These are phyloP conservation scores for Saguinus midas DNA, from an alignment of 2,113 vertebrate species.

Conservation along the genomic window DNA sequence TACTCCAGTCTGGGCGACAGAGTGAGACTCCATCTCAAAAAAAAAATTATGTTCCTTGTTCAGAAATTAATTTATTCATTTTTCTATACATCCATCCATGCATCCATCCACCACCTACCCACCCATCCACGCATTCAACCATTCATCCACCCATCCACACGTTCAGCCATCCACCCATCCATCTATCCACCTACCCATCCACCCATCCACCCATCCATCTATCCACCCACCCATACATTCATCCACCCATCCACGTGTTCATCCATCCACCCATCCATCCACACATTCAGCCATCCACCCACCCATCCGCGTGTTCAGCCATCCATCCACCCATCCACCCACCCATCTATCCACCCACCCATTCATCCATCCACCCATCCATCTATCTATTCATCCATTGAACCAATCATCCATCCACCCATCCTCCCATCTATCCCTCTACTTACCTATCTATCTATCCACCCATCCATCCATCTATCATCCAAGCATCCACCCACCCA, in stretches of 20 bases:
- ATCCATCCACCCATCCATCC: fast-evolving
- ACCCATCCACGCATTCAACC: fast-evolving
- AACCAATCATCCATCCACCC: background rate
- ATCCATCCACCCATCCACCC: fast-evolving
- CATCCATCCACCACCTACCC: fast-evolving
- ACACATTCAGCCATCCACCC: fast-evolving
- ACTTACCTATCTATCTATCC: fast-evolving
- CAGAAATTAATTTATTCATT: background rate
- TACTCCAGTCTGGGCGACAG: too few species aligned
- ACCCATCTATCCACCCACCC: fast-evolving
- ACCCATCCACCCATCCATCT: fast-evolving
- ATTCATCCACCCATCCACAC: fast-evolving
- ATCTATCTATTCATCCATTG: background rate
- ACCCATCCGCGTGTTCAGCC: fast-evolving
- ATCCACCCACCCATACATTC: fast-evolving
- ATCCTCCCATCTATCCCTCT: fast-evolving
- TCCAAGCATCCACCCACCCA: background rate
- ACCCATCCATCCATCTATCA: too few species aligned
- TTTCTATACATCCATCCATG: fast-evolving
- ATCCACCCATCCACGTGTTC: fast-evolving
- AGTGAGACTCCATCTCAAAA: too few species aligned
- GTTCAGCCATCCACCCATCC: fast-evolving
- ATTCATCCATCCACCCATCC: fast-evolving
- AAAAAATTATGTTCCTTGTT: background rate
- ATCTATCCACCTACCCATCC: fast-evolving